Percentiles rank a stretch among this genome's conserved stretches.
phyloP scores from a whole-genome alignment of 2,888 invertebrate species.

The Tupiocoris notatus region DNA sequence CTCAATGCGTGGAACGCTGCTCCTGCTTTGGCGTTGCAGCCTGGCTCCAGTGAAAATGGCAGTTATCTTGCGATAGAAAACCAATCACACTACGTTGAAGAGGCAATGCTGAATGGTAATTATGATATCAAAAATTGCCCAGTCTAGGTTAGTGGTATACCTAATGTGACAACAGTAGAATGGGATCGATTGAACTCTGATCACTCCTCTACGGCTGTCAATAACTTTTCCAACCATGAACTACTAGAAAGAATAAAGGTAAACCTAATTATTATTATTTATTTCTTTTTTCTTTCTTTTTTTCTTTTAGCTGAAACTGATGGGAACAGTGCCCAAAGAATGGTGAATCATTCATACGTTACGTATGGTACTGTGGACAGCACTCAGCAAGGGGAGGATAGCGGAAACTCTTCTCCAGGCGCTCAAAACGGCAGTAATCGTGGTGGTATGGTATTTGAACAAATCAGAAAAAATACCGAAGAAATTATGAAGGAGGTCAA shows the following conservation, averaged over 20 bases:
- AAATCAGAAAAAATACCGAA: no score
- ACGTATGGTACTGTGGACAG: not conserved
- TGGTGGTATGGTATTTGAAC: not conserved
- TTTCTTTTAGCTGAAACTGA: not conserved
- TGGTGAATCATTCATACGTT: not conserved
- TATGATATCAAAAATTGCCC: not conserved
- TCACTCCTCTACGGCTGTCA: no score
- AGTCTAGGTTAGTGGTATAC: no score
- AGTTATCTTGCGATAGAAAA: not conserved
- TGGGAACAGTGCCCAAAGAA: not conserved
- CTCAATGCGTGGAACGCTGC: not conserved
- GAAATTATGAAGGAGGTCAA: no score
- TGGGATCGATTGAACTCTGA: no score
- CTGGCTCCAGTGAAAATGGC: not conserved
- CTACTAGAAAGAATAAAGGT: no score
- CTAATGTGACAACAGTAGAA: no score
- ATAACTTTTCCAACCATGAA: no score
- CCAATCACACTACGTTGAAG: not conserved
- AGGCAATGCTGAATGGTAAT: not conserved
- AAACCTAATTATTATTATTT: no score
- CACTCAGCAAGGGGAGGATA: not conserved
- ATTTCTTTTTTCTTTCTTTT: no score
- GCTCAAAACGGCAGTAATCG: not conserved
- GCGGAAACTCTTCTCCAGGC: not conserved
- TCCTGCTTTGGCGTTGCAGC: not conserved